These are phyloP conservation scores for Polymixis lichenea DNA, from an alignment of 2,888 invertebrate genomes.

Conservation along the genomic window DNA sequence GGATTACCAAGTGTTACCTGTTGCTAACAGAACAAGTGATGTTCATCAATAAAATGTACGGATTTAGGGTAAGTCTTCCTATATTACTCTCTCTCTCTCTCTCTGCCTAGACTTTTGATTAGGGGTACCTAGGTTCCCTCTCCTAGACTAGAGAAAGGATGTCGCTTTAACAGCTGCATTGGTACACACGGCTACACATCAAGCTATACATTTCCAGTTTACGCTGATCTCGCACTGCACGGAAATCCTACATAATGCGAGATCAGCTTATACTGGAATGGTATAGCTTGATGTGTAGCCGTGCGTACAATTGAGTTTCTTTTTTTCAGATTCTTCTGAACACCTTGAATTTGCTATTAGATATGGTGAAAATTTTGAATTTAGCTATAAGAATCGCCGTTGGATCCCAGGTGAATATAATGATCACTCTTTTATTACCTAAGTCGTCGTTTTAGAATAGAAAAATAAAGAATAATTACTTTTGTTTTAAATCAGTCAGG, in stretches of 20 bases:
- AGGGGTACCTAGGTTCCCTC: background rate
- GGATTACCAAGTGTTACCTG: conserved; percentile 79
- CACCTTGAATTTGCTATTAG: conserved; percentile 79
- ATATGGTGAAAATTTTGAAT: conserved; percentile 81
- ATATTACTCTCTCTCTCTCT: background rate
- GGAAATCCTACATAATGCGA: too few species aligned
- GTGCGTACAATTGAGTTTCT: background rate
- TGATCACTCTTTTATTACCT: background rate
- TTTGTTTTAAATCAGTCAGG: background rate
- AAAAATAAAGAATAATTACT: background rate
- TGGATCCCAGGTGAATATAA: conserved; percentile 76
- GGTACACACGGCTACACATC: too few species aligned
- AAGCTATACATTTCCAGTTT: too few species aligned
- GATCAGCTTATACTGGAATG: too few species aligned
- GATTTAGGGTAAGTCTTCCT: conserved; percentile 79
- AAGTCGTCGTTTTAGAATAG: background rate
- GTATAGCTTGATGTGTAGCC: too few species aligned
- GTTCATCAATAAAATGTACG: conserved; percentile 82
- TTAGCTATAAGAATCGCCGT: conserved; percentile 75
- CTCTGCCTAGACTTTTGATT: background rate
- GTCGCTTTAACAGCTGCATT: background rate
- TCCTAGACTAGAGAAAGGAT: background rate
- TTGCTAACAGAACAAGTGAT: conserved; percentile 79
- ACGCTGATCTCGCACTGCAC: too few species aligned
- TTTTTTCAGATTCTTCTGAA: conserved; percentile 81